phyloP scores from a whole-genome alignment of 2,888 invertebrate genomes.

The Cephalotes varians region DNA sequence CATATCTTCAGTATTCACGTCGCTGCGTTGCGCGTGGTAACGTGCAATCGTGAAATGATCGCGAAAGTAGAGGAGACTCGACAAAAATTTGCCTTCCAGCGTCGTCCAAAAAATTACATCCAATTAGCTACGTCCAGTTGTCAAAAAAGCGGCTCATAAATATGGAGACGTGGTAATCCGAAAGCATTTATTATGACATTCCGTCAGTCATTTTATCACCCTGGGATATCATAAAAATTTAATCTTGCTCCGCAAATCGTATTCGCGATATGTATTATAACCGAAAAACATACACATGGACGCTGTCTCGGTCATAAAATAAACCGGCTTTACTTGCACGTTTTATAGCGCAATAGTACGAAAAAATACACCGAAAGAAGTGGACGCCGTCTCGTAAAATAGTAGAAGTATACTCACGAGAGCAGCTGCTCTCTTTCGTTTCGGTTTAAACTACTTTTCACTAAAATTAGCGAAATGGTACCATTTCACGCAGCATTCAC shows the following conservation, averaged over 20 bases:
- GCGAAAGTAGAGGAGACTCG: conserved; percentile 51
- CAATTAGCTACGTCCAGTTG: conserved; percentile 21
- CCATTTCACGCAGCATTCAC: conserved; percentile 49
- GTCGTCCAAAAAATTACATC: conserved; percentile 2
- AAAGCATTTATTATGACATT: conserved; percentile 23
- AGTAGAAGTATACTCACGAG: not conserved
- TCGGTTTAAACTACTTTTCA: conserved; percentile 34
- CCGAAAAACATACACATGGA: not conserved
- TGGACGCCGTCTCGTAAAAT: not conserved
- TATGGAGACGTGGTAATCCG: conserved; percentile 22
- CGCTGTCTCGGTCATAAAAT: not conserved
- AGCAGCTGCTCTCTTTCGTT: conserved; percentile 35
- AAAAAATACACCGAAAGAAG: not conserved
- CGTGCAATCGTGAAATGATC: conserved; percentile 51
- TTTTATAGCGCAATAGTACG: not conserved
- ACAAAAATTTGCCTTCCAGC: conserved; percentile 21
- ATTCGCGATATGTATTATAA: not conserved
- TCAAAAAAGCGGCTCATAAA: conserved; percentile 35
- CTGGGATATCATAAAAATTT: not conserved
- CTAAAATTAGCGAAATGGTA: conserved; percentile 42
- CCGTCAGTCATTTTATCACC: conserved; percentile 3
- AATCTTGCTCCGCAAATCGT: conserved; percentile 18
- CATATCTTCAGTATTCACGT: conserved; percentile 68
- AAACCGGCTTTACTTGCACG: not conserved
- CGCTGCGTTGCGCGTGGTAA: conserved; percentile 5